Evolutionary conservation across 2,797 vertebrate genomes (phyloP), one percentile per base, ranked within the genome.

Genomic region (Pteropus rufus): DNA sequence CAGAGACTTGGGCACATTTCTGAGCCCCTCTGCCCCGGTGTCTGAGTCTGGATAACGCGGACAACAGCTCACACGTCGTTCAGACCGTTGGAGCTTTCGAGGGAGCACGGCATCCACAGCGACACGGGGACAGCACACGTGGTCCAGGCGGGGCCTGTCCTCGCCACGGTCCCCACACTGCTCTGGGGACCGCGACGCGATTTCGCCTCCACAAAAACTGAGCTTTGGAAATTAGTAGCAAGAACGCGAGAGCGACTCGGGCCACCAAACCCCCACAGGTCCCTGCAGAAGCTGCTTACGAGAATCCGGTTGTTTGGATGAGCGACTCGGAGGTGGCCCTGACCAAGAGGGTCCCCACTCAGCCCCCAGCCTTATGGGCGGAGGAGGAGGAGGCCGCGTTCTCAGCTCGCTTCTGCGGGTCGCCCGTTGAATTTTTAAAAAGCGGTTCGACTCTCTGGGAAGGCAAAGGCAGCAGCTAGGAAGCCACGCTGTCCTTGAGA

Each of bases 131-230:
- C 18, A 52, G 3, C 2, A 10, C 10, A 69, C n/a, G 19, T 8
- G 56, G 56, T 23, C 19, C 21, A 9, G 21, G 18, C 54, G 18
- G 54, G 54, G 18, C 7, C 56, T 58, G 56, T 31, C 52, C 29
- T 44, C 9, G 24, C 34, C 0, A 16, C 10, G 49, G 14, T 46
- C 69, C 10, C 82, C 15, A 41, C 73, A 34, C 21, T 76, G 5
- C 31, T 21, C 5, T 26, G 16, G 1, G 2, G 2, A 11, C 4
- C 26, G 39, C 15, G 18, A 1, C 6, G 36, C 7, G 15, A 65
- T 19, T 58, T 82, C 49, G 73, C 54, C 10, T 49, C 41, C 18
- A 21, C 7, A 58, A 73, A 84, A 83, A 29, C 0, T 10, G 23
- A 70, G 23, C 23, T 18, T 62, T 83, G 10, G 49, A n/a, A 84